Percentiles rank a stretch among this genome's conserved stretches.
These are phyloP conservation scores for Limnothrissa miodon DNA, from an alignment of 2,113 vertebrate species.

Conservation along the genomic window DNA sequence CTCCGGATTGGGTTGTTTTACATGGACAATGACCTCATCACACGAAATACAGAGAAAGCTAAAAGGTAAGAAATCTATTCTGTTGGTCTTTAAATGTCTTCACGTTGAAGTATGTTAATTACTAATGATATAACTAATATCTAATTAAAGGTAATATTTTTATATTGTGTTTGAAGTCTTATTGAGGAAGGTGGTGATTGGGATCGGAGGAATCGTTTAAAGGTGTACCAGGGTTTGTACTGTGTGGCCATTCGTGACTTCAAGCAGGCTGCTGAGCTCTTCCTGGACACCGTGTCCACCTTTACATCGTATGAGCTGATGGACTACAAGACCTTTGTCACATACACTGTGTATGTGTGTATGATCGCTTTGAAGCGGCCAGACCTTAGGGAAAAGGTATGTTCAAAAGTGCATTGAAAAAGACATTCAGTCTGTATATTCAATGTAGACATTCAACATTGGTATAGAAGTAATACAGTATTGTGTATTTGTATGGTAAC, in stretches of 20 bases:
- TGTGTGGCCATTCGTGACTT: constrained; percentile 96
- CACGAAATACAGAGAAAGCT: constrained; percentile 95
- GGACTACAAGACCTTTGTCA: constrained; percentile 99
- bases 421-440: not conserved
- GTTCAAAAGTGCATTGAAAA: not conserved
- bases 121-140: too few relatives aligned
- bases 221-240: constrained; percentile 97
- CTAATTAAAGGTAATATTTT: too few relatives aligned
- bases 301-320: constrained; percentile 99
- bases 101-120: too few relatives aligned
- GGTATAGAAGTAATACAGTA: too few relatives aligned
- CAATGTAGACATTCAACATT: too few relatives aligned
- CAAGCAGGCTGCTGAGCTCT: constrained; percentile 96
- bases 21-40: constrained; percentile 98
- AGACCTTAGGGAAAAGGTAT: constrained; percentile 95
- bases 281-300: constrained; percentile 95
- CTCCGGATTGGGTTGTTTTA: constrained; percentile 96
- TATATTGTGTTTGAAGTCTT: constrained; percentile 73
- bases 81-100: not conserved
- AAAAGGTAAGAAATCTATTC: constrained; percentile 77
- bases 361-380: constrained; percentile 97
- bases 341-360: constrained; percentile 96
- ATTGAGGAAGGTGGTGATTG: constrained; percentile 99
- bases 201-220: constrained; percentile 95
- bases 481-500: too few relatives aligned